Evolutionary conservation across 1,140 invertebrate species (phyloP), one percentile per base, ranked within the genome.

Genomic region (Oscheius sp.): DNA sequence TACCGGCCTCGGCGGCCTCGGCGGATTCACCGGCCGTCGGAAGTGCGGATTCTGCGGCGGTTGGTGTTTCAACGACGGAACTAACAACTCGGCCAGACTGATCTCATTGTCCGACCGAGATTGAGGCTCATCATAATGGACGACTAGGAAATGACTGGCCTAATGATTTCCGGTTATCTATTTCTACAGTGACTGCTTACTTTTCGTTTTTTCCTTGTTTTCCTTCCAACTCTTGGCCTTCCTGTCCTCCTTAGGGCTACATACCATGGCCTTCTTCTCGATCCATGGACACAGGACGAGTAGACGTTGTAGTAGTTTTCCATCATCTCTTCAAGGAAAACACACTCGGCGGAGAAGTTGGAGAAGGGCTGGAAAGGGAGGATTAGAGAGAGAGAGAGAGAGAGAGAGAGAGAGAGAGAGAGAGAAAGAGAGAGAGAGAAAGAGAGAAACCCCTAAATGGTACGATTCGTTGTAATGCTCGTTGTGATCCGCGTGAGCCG

Each of bases 231-330:
- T 28, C 91, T 86, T 70, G 91, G 88, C 77, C 88, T 86, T 2
- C 91, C 91, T 45, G 87, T 85, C 72, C 89, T 88, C 82, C 91
- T 90, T 49, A 92, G 85, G 29, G 90, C 91, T 79, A 93, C 85
- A 62, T 74, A 93, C 70, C 90, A 86, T 0, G 90, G 91, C 76
- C 90, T 89, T 77, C 88, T 88, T 13, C 87, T 84, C 79, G 89
- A 90, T 10, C 90, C 91, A 87, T 91, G 90, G 82, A 89, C 89
- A 65, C 88, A 88, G 67, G 90, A 91, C 76, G 90, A 91, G 86
- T 93, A 93, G 4, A 90, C 91, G 85, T 92, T 92, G 88, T 92
- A 92, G 84, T 91, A 90, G 84, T 92, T 90, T 82, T 90, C 88
- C 83, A 91, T 90, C 84, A 92, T 89, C 82, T 89, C 91, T 85